phyloP scores from a whole-genome alignment of 2,113 vertebrate species.

The Chrysemys picta region DNA sequence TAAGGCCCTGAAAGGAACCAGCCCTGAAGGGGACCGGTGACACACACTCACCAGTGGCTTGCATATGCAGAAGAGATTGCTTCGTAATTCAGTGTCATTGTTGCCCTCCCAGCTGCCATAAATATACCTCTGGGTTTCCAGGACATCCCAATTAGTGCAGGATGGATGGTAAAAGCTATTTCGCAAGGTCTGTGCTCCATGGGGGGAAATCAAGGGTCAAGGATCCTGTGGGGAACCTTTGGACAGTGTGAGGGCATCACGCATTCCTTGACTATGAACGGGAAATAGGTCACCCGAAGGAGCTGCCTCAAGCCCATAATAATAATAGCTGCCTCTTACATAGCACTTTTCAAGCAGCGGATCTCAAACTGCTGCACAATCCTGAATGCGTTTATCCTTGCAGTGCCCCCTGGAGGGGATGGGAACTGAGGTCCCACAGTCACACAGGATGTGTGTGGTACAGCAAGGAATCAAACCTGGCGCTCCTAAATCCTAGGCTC shows the following conservation, averaged over 20 bases:
- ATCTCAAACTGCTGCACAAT: too few relatives aligned
- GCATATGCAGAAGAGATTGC: background rate
- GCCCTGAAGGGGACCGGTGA: background rate
- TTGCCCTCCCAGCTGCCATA: background rate
- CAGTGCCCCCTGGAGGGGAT: too few relatives aligned
- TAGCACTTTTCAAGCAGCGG: too few relatives aligned
- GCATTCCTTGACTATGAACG: background rate
- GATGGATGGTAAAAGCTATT: too few relatives aligned
- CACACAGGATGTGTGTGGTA: too few relatives aligned
- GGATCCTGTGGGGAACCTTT: background rate
- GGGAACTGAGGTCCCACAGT: too few relatives aligned
- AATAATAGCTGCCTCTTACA: too few relatives aligned
- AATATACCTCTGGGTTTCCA: background rate
- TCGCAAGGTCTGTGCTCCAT: background rate
- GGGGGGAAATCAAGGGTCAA: background rate
- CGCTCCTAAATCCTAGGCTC: too few relatives aligned
- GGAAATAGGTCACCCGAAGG: background rate
- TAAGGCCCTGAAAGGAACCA: too few relatives aligned
- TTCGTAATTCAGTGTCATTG: background rate
- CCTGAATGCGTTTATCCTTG: too few relatives aligned
- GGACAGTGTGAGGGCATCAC: background rate
- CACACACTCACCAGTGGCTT: background rate
- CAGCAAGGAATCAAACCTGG: too few relatives aligned
- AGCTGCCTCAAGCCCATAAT: background rate
- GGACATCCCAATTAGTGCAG: background rate